Percentiles rank a stretch among this genome's conserved stretches.
phyloP scores from a whole-genome alignment of 2,113 vertebrate genomes.

The Dissostichus mawsoni region DNA sequence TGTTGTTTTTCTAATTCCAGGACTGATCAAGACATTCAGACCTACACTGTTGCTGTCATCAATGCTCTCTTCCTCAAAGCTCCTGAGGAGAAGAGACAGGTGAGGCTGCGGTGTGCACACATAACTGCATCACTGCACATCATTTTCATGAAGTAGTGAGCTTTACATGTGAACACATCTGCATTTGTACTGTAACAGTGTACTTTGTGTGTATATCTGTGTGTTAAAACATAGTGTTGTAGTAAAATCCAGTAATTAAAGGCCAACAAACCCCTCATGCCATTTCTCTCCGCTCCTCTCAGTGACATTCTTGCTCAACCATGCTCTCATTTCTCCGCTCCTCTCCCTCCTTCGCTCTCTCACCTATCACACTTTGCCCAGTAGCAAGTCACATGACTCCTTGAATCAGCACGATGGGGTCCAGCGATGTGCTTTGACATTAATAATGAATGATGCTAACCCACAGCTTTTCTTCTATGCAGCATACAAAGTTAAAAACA shows the following conservation, averaged over 20 bases:
- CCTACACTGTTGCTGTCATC: constrained; percentile 97
- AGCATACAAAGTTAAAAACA: constrained; percentile 23
- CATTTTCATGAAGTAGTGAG: constrained; percentile 13
- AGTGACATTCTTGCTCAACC: constrained; percentile 20
- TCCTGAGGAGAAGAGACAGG: constrained; percentile 97
- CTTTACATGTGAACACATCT: constrained; percentile 8
- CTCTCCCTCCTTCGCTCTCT: constrained; percentile 12
- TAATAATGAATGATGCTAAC: constrained; percentile 66
- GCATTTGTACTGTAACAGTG: constrained; percentile 19
- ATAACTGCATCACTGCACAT: neutral
- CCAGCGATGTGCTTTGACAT: constrained; percentile 49
- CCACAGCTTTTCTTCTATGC: constrained; percentile 28
- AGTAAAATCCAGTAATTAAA: neutral
- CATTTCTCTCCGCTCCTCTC: constrained; percentile 12
- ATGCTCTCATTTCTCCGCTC: constrained; percentile 20
- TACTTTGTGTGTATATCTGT: neutral
- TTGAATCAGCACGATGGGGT: constrained; percentile 45
- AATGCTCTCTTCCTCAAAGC: constrained; percentile 98
- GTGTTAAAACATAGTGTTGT: neutral
- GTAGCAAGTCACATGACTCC: constrained; percentile 41
- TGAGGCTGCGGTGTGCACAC: constrained; percentile 67
- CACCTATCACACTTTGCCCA: constrained; percentile 21
- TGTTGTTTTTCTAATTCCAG: constrained; percentile 73
- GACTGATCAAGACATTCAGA: constrained; percentile 98
- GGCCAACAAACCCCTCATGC: neutral